A percentile compares a stretch with the other conserved stretches of the same genome.
Conservation (phyloP, 2,888 invertebrate species). For the Anaspis maculata region DNA sequence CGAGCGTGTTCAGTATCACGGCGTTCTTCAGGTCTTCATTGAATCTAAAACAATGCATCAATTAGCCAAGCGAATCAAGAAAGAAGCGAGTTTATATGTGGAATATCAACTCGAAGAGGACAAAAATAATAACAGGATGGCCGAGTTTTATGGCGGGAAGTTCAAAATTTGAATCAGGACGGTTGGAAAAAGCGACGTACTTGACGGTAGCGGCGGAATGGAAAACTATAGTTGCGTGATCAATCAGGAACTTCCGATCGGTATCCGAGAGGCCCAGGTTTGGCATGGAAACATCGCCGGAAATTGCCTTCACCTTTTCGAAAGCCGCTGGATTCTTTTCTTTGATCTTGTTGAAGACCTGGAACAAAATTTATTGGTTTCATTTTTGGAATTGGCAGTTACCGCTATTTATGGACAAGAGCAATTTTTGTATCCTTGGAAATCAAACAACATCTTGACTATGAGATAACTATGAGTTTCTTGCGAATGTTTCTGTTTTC, state of each 20-base stretch:
- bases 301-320: slow-evolving; percentile 58
- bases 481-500: too few relatives aligned
- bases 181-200: slow-evolving; percentile 15
- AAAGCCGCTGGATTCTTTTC: slow-evolving; percentile 55
- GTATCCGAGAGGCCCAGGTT: slow-evolving; percentile 60
- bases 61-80: not conserved
- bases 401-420: too few relatives aligned
- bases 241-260: slow-evolving; percentile 53
- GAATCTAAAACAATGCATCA: slow-evolving; percentile 50
- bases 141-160: too few relatives aligned
- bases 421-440: too few relatives aligned
- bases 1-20: slow-evolving; percentile 81
- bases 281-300: slow-evolving; percentile 68
- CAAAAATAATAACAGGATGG: too few relatives aligned
- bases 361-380: not conserved
- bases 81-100: not conserved
- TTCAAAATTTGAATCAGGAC: too few relatives aligned
- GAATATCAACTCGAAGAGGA: not conserved
- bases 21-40: slow-evolving; percentile 85
- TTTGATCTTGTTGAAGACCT: slow-evolving; percentile 61
- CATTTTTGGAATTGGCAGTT: too few relatives aligned
- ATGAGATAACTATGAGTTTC: too few relatives aligned
- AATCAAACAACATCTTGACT: too few relatives aligned
- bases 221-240: slow-evolving; percentile 76
- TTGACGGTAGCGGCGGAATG: slow-evolving; percentile 95